Evolutionary conservation across 2,797 vertebrate species (phyloP).

Genomic region (Botia almorhae): DNA sequence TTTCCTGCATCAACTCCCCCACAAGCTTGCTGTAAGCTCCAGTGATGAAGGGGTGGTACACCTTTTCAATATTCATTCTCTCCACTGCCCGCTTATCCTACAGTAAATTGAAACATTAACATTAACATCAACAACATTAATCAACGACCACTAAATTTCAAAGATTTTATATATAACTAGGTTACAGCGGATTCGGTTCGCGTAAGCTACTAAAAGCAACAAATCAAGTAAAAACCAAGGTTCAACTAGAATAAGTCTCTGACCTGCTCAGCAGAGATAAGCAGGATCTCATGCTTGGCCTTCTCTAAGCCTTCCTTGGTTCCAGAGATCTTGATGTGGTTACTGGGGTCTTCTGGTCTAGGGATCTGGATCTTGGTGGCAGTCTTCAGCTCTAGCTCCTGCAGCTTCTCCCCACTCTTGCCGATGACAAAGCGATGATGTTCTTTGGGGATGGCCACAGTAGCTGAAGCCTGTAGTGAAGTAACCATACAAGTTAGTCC

Average conservation of each 20-base stretch:
- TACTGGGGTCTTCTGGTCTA: slow-evolving; percentile 95
- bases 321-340: slow-evolving; percentile 99
- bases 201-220: neutral
- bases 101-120: neutral
- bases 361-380: slow-evolving; percentile 99
- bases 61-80: slow-evolving; percentile 94
- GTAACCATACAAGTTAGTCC: neutral
- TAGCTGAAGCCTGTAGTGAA: slow-evolving; percentile 87
- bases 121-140: neutral
- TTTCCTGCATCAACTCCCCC: slow-evolving; percentile 94
- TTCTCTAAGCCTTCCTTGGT: slow-evolving; percentile 99
- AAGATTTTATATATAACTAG: no score
- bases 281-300: slow-evolving; percentile 96
- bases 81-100: slow-evolving; percentile 98
- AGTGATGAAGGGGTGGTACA: slow-evolving; percentile 97
- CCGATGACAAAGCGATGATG: slow-evolving; percentile 99
- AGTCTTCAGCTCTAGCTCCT: slow-evolving; percentile 98
- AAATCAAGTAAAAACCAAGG: neutral
- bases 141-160: neutral
- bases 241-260: neutral
- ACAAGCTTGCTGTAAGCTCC: slow-evolving; percentile 92
- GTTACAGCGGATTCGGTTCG: no score
- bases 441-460: slow-evolving; percentile 96
- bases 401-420: slow-evolving; percentile 97
- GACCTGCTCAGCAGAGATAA: slow-evolving; percentile 99